Evolutionary conservation across 2,113 vertebrate species (phyloP).

Genomic region (Bombycilla garrulus): DNA sequence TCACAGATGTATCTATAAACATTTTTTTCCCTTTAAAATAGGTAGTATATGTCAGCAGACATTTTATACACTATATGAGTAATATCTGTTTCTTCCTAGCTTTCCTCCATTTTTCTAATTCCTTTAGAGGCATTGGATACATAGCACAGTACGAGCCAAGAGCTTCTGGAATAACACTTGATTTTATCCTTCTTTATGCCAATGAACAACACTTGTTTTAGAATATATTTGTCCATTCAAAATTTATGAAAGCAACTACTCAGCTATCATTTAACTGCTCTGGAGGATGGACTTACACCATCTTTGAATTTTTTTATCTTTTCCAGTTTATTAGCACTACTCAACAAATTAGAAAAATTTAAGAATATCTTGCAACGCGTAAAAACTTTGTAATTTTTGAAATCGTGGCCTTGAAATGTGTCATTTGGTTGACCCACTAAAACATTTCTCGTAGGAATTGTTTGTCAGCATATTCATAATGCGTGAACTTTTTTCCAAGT

Average conservation of each 20-base stretch:
- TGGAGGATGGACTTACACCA: not conserved
- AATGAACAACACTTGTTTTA: not conserved
- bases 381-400: not conserved
- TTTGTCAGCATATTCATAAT: not conserved
- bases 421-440: not conserved
- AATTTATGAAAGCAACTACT: not conserved
- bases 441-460: not conserved
- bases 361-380: not conserved
- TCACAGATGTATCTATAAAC: slow-evolving; percentile 29
- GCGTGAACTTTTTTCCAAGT: not conserved
- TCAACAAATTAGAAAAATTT: not conserved
- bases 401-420: not conserved
- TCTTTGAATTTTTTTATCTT: not conserved
- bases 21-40: not conserved
- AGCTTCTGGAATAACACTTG: not conserved
- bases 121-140: not conserved
- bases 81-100: not conserved
- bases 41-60: not conserved
- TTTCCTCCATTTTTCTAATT: slow-evolving; percentile 20
- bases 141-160: not conserved
- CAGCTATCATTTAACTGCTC: not conserved
- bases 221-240: not conserved
- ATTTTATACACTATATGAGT: not conserved
- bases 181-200: not conserved
- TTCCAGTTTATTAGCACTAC: not conserved